Percentiles rank a stretch among this genome's conserved stretches.
phyloP scores from a whole-genome alignment of 2,113 vertebrate species.

The Xerus inauris region DNA sequence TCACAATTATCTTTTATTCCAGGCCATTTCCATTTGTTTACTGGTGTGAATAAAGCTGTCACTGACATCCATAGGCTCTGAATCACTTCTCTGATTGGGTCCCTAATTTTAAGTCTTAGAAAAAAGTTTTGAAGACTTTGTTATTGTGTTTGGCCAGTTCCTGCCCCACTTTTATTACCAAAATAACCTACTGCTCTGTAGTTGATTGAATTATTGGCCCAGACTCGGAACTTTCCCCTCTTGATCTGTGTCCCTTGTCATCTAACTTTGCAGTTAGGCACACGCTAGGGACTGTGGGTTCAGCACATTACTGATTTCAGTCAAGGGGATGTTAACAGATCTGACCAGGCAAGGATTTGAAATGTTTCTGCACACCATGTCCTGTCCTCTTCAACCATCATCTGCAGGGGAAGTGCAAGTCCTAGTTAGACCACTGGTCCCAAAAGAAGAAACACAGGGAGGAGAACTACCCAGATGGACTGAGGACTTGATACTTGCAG shows the following conservation, averaged over 20 bases:
- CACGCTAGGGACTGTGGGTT: too few relatives aligned
- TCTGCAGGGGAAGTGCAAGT: not conserved
- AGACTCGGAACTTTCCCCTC: not conserved
- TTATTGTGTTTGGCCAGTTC: not conserved
- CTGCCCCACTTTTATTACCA: not conserved
- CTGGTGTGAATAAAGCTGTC: not conserved
- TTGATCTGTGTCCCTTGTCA: not conserved
- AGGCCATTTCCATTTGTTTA: not conserved
- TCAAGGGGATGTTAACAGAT: not conserved
- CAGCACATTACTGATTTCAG: too few relatives aligned
- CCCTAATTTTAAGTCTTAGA: not conserved
- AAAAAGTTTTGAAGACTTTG: not conserved
- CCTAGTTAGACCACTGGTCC: not conserved
- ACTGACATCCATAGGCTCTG: too few relatives aligned
- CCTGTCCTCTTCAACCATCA: too few relatives aligned
- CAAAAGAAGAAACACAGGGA: not conserved
- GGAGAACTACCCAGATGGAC: too few relatives aligned
- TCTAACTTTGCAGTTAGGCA: not conserved
- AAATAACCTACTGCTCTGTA: not conserved
- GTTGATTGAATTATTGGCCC: not conserved
- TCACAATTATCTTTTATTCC: too few relatives aligned
- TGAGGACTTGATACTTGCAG: not conserved
- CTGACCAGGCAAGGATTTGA: not conserved
- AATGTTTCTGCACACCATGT: not conserved
- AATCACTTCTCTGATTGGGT: not conserved